These are phyloP conservation scores for Diploptera punctata DNA, from an alignment of 2,888 invertebrate genomes.

Conservation along the genomic window DNA sequence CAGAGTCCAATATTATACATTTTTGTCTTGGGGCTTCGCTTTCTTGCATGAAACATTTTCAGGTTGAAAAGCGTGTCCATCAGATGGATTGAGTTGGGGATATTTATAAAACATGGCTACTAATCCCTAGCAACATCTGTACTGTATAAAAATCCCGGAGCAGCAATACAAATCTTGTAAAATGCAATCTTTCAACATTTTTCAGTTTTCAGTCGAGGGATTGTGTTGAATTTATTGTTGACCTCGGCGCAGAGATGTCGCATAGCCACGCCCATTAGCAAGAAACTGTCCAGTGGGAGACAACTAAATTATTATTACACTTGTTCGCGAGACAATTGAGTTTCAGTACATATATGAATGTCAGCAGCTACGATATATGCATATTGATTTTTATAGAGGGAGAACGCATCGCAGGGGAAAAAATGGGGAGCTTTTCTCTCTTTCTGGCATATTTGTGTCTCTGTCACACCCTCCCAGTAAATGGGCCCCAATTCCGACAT, in stretches of 20 bases:
- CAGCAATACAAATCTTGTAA: neutral
- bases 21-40: too few species aligned
- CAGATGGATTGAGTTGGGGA: too few species aligned
- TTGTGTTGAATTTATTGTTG: slow-evolving; percentile 22
- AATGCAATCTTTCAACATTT: neutral
- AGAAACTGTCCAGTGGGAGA: slow-evolving; percentile 26
- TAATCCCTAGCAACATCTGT: too few species aligned
- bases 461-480: slow-evolving; percentile 23
- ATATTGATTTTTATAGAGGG: slow-evolving; percentile 36
- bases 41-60: too few species aligned
- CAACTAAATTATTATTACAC: slow-evolving; percentile 35
- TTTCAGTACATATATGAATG: slow-evolving; percentile 34
- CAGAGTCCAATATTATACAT: too few species aligned
- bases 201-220: neutral
- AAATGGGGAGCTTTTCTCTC: slow-evolving; percentile 24
- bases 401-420: slow-evolving; percentile 23
- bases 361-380: slow-evolving; percentile 34
- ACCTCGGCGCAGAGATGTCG: slow-evolving; percentile 23
- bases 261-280: slow-evolving; percentile 22
- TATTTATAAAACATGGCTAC: too few species aligned
- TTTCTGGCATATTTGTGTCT: neutral
- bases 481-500: slow-evolving; percentile 40
- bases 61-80: too few species aligned
- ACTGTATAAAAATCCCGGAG: too few species aligned
- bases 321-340: slow-evolving; percentile 35